Conservation (phyloP, 2,113 vertebrate species). For the Albula goreensis region DNA sequence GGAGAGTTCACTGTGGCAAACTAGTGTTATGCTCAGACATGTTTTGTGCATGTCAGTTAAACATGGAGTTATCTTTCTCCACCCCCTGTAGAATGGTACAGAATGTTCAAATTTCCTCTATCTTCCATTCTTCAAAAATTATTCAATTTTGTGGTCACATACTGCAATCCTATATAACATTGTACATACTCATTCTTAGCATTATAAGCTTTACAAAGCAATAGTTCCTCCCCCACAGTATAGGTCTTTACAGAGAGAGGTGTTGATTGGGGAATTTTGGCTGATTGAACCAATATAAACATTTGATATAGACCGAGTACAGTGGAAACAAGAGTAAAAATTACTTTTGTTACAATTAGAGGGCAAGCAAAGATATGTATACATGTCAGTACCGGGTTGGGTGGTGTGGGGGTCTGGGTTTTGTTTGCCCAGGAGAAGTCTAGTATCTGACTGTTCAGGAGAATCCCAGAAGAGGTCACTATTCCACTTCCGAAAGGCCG, state of each 20-base stretch:
- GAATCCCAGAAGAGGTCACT: conserved; percentile 87
- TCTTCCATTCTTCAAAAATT: background rate
- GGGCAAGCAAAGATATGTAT: background rate
- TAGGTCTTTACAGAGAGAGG: background rate
- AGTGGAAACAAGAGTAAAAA: background rate
- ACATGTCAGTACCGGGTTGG: conserved; percentile 69
- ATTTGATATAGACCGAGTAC: background rate
- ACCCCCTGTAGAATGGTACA: background rate
- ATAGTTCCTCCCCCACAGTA: background rate
- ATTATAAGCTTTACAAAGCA: background rate
- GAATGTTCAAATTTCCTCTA: background rate
- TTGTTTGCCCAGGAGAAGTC: conserved; percentile 94
- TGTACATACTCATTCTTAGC: background rate
- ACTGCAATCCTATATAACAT: background rate
- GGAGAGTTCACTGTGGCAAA: background rate
- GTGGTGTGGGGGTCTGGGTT: conserved; percentile 66
- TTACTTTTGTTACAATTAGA: background rate
- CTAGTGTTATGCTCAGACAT: background rate
- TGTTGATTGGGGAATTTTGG: background rate
- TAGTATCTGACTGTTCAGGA: conserved; percentile 95
- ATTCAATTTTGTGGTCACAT: background rate
- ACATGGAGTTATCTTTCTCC: background rate
- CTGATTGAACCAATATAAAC: background rate
- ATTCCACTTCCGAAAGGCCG: conserved; percentile 93
- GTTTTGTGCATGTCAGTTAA: background rate